A percentile compares a stretch with the other conserved stretches of the same genome.
These are phyloP conservation scores for Sarcophaga bullata DNA, from an alignment of 1,140 invertebrate genomes.

Conservation along the genomic window DNA sequence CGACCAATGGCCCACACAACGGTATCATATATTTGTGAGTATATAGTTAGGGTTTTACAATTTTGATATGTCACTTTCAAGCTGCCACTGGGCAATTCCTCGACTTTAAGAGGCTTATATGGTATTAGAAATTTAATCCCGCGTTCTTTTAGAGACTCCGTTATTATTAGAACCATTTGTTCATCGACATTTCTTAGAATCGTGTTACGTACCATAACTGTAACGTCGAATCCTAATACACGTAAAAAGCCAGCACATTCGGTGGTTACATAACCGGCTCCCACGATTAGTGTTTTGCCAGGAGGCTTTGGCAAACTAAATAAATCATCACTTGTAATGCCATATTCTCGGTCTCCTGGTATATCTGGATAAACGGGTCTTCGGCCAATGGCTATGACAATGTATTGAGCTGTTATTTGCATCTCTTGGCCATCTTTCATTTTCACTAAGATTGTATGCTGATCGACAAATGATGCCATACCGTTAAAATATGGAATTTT, in stretches of 20 bases:
- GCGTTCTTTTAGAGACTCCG: constrained; percentile 83
- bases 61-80: constrained; percentile 77
- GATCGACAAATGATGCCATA: constrained; percentile 83
- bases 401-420: constrained; percentile 80
- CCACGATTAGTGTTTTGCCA: constrained; percentile 93
- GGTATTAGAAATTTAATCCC: constrained; percentile 88
- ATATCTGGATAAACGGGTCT: constrained; percentile 87
- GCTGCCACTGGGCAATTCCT: constrained; percentile 75
- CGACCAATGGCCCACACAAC: constrained; percentile 87
- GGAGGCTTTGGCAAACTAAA: constrained; percentile 89
- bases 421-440: constrained; percentile 83
- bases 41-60: constrained; percentile 68
- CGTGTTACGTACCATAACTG: constrained; percentile 92
- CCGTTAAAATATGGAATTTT: constrained; percentile 95
- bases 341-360: constrained; percentile 88
- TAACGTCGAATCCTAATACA: constrained; percentile 87
- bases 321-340: constrained; percentile 96
- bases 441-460: constrained; percentile 79
- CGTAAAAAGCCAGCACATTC: constrained; percentile 97
- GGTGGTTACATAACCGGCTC: constrained; percentile 94
- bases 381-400: constrained; percentile 93
- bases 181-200: constrained; percentile 97
- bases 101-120: constrained; percentile 83
- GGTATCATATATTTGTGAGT: constrained; percentile 82
- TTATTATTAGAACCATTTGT: constrained; percentile 90